Evolutionary conservation across 1,140 invertebrate genomes (phyloP).

Genomic region (Aphis craccivora): DNA sequence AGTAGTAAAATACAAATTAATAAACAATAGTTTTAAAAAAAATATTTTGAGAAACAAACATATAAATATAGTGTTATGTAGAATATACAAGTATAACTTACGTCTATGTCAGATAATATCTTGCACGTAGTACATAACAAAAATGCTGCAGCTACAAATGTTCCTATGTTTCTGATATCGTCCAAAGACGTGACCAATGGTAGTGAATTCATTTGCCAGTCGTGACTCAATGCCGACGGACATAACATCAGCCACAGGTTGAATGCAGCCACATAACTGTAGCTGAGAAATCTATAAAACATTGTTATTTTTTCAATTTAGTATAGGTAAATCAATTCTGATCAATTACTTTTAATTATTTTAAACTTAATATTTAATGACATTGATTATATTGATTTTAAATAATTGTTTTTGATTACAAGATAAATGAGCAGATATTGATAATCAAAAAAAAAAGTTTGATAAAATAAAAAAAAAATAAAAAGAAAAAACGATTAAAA

Average conservation of each 20-base stretch:
- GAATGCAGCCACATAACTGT: slow-evolving; percentile 80
- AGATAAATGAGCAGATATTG: neutral
- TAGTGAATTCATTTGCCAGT: slow-evolving; percentile 89
- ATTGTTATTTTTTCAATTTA: neutral
- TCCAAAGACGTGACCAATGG: slow-evolving; percentile 74
- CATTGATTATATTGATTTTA: too few species aligned
- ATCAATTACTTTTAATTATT: too few species aligned
- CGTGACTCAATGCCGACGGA: slow-evolving; percentile 79
- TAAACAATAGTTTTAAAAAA: neutral
- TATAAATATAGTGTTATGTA: neutral
- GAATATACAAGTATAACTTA: slow-evolving; percentile 63
- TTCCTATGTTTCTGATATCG: slow-evolving; percentile 76
- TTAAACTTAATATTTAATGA: too few species aligned
- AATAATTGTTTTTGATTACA: too few species aligned
- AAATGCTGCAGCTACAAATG: slow-evolving; percentile 72
- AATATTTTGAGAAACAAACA: neutral
- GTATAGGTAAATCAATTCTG: too few species aligned
- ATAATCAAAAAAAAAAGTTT: neutral
- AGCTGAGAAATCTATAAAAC: slow-evolving; percentile 73
- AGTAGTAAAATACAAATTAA: neutral
- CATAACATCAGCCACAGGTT: slow-evolving; percentile 83
- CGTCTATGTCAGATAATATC: slow-evolving; percentile 74
- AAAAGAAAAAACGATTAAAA: neutral
- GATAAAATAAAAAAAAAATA: neutral
- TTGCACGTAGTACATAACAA: slow-evolving; percentile 70